A percentile compares a stretch with the other conserved stretches of the same genome.
Evolutionary conservation across 2,888 invertebrate genomes (phyloP).

Genomic region (Agonopterix alstromeriana): DNA sequence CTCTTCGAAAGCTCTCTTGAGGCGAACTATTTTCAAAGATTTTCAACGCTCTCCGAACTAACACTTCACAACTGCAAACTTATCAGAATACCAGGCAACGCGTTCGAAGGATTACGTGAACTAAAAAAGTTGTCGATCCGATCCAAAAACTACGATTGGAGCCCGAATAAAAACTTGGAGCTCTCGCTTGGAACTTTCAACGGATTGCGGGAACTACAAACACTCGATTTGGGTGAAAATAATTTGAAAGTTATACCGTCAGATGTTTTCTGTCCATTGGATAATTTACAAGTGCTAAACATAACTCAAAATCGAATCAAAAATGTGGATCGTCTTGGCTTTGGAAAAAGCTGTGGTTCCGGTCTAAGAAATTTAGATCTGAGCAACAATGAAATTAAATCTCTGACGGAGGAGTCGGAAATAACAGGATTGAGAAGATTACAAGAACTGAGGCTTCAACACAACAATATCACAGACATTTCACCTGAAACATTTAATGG

Average conservation of each 20-base stretch:
- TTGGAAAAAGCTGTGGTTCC: constrained; percentile 79
- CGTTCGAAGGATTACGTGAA: constrained; percentile 88
- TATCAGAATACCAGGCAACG: constrained; percentile 83
- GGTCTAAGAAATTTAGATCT: constrained; percentile 87
- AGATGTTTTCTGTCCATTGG: constrained; percentile 86
- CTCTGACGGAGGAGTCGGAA: constrained; percentile 84
- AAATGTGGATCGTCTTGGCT: constrained; percentile 85
- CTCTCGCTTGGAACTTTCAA: constrained; percentile 83
- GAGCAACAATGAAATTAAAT: constrained; percentile 86
- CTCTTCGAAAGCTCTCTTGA: constrained; percentile 88
- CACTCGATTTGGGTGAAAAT: constrained; percentile 86
- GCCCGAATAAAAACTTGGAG: constrained; percentile 84
- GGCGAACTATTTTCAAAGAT: constrained; percentile 83
- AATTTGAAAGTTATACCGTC: constrained; percentile 87
- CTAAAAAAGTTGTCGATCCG: constrained; percentile 87
- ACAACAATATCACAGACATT: constrained; percentile 88
- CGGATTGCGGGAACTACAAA: constrained; percentile 86
- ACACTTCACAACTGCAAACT: constrained; percentile 88
- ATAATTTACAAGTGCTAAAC: constrained; percentile 88
- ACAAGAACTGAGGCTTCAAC: constrained; percentile 86
- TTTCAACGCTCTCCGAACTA: constrained; percentile 85
- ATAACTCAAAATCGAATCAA: constrained; percentile 88
- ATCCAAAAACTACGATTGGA: constrained; percentile 89
- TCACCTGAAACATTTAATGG: constrained; percentile 88
- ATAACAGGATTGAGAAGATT: constrained; percentile 85